These are phyloP conservation scores for Ailurus styani DNA, from an alignment of 2,113 vertebrate species.

Conservation along the genomic window DNA sequence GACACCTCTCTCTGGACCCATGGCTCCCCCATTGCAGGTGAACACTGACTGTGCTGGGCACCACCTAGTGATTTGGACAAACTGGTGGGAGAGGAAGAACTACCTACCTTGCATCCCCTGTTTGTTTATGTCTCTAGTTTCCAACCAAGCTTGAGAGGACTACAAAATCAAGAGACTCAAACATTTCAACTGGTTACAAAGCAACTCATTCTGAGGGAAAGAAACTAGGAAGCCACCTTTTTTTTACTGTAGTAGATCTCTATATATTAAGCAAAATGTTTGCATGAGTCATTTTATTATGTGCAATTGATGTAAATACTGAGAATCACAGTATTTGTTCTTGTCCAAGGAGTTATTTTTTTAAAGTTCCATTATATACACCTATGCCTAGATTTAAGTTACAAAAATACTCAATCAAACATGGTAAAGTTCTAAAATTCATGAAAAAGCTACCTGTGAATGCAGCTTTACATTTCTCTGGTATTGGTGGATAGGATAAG, in stretches of 20 bases:
- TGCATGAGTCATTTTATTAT: not conserved
- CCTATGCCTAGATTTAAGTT: not conserved
- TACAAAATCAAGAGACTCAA: not conserved
- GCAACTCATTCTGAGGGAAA: not conserved
- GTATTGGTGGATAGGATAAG: not conserved
- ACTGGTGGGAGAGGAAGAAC: not conserved
- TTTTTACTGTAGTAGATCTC: not conserved
- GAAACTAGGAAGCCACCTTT: not conserved
- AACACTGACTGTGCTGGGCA: too few species aligned
- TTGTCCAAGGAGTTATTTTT: not conserved
- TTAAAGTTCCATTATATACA: not conserved
- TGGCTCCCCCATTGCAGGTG: rapidly evolving
- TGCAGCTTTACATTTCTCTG: not conserved
- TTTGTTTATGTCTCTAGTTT: not conserved
- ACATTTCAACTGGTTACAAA: not conserved
- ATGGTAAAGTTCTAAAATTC: not conserved
- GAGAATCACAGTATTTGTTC: not conserved
- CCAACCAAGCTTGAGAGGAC: too few species aligned
- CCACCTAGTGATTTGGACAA: not conserved
- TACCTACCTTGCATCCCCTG: not conserved
- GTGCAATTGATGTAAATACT: not conserved
- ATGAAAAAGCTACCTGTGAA: not conserved
- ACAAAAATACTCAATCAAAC: not conserved
- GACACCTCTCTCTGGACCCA: too few species aligned
- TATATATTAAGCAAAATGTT: not conserved